Evolutionary conservation across 2,888 invertebrate species (phyloP), one percentile per base, ranked within the genome.

Genomic region (Incurvaria masculella): DNA sequence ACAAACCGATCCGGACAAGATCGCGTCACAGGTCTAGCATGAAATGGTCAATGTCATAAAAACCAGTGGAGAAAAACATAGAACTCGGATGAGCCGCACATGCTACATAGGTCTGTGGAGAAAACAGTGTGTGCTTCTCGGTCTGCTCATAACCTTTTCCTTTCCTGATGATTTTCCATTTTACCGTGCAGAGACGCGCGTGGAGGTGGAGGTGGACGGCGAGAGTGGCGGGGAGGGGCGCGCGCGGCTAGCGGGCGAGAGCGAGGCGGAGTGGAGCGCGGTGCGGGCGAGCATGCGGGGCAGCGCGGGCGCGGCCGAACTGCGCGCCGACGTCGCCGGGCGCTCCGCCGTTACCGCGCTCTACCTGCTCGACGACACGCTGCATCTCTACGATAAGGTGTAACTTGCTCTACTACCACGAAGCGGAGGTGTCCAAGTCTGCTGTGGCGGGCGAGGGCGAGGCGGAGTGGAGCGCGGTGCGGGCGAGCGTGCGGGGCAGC

Each of bases 371-470:
- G 76, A 76, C 1, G 70, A 81, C 38, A 72, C 78, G 48, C 55
- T 90, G n/a, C 79, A 84, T 52, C 57, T 91, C 27, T 91, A 89
- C 61, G 80, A 84, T 49, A 68, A 81, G 60, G 87, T 85, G 14
- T n/a, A n/a, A n/a, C n/a, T n/a, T n/a, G n/a, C n/a, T n/a, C n/a
- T n/a, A n/a, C n/a, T n/a, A n/a, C n/a, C n/a, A n/a, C n/a, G n/a
- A n/a, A 4, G 33, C 33, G 33, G 11, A n/a, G 11, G 11, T 33
- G 8, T 8, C 14, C 11, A n/a, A n/a, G 11, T 8, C n/a, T n/a
- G n/a, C n/a, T n/a, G n/a, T 3, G 11, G 33, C 33, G 33, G 33
- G 23, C 5, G 33, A 6, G 33, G 14, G 65, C 2, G n/a, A n/a
- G n/a, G n/a, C n/a, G n/a, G n/a, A n/a, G n/a, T 84, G 83, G 82